Percentiles rank a stretch among this genome's conserved stretches.
Evolutionary conservation across 2,797 vertebrate species (phyloP).

Genomic region (Capromys pilorides): DNA sequence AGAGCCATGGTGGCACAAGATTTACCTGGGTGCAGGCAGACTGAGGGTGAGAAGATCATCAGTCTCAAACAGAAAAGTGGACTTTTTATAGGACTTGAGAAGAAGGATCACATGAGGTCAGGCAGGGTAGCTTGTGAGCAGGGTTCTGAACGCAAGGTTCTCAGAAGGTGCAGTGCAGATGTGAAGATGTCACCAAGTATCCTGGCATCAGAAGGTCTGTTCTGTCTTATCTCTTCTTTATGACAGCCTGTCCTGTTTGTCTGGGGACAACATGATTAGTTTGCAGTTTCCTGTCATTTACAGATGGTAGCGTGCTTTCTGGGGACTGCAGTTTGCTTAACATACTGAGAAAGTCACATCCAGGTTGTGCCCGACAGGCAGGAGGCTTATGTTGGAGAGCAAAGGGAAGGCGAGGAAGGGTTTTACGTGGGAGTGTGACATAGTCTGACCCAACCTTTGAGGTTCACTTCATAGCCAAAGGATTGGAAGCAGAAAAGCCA

Average conservation of each 20-base stretch:
- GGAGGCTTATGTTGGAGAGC: neutral
- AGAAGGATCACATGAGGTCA: neutral
- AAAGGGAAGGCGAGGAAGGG: neutral
- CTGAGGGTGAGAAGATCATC: neutral
- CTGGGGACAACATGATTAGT: neutral
- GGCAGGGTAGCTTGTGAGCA: neutral
- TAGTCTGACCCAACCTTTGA: neutral
- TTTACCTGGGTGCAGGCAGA: neutral
- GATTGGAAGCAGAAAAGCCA: neutral
- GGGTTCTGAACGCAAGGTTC: neutral
- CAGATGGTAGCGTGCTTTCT: neutral
- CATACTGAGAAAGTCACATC: neutral
- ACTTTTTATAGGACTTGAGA: neutral
- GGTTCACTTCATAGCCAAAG: neutral
- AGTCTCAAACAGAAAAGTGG: neutral
- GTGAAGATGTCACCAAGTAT: neutral
- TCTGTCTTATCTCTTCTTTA: neutral
- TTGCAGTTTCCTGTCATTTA: neutral
- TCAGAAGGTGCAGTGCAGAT: neutral
- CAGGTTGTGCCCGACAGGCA: neutral
- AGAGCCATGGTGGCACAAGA: neutral
- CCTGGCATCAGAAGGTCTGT: neutral
- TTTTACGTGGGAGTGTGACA: neutral
- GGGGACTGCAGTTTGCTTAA: neutral
- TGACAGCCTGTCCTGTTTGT: neutral